These are phyloP conservation scores for Ectropis grisescens DNA, from an alignment of 1,140 invertebrate genomes.

Conservation along the genomic window DNA sequence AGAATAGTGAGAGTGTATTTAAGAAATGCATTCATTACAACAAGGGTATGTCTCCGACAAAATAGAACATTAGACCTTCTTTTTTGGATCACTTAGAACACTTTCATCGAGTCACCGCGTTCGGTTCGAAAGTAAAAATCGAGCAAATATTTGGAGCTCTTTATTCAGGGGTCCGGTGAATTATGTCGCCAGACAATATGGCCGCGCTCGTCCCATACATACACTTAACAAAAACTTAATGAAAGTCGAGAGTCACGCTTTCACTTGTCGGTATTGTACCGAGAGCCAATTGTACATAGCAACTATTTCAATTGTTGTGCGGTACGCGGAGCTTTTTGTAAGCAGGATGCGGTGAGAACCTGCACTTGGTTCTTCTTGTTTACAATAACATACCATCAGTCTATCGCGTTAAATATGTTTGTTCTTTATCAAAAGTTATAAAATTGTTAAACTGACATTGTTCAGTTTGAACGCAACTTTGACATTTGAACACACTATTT, in stretches of 20 bases:
- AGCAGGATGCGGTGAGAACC: conserved; percentile 25
- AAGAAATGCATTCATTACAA: no score
- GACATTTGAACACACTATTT: no score
- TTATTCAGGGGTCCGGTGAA: conserved; percentile 31
- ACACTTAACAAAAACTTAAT: conserved; percentile 61
- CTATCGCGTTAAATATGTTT: no score
- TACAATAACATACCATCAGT: no score
- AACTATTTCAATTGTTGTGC: conserved; percentile 16
- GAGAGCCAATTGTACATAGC: conserved; percentile 18
- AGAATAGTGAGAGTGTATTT: no score
- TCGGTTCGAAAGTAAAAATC: conserved; percentile 19
- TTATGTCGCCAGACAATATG: conserved; percentile 61
- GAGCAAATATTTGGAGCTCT: conserved; percentile 19
- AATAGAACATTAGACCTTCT: no score
- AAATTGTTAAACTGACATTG: no score
- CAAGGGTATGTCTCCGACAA: no score
- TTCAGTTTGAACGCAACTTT: no score
- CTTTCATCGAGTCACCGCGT: conserved; percentile 8
- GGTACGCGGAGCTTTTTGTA: conserved; percentile 15
- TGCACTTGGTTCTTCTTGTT: no score
- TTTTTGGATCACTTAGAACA: neutral
- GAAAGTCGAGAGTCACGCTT: conserved; percentile 66
- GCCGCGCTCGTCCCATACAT: conserved; percentile 43
- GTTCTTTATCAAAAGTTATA: no score
- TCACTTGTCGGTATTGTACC: conserved; percentile 59